These are phyloP conservation scores for Geotrupes spiniger DNA, from an alignment of 2,888 invertebrate genomes.

Conservation along the genomic window DNA sequence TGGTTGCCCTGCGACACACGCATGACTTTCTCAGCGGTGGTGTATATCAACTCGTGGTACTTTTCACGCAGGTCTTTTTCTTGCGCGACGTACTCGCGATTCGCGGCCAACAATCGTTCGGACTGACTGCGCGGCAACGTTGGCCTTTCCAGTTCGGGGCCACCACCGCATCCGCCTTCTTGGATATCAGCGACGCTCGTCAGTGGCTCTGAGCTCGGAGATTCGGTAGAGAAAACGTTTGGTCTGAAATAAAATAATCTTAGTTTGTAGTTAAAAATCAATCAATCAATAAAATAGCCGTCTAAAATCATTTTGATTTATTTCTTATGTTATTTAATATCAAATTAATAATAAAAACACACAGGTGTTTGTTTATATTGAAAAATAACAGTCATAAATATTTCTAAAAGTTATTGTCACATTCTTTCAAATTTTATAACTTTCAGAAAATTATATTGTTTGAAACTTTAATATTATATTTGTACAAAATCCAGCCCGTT, in stretches of 20 bases:
- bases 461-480: too few relatives aligned
- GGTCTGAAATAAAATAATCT: constrained; percentile 39
- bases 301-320: not conserved
- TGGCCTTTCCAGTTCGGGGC: constrained; percentile 51
- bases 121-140: constrained; percentile 62
- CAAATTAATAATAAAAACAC: too few relatives aligned
- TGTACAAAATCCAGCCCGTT: too few relatives aligned
- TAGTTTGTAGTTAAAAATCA: too few relatives aligned
- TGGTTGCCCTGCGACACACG: constrained; percentile 75
- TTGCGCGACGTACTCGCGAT: constrained; percentile 65
- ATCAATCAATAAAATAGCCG: too few relatives aligned
- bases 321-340: too few relatives aligned
- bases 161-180: constrained; percentile 47
- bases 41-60: constrained; percentile 77
- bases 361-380: too few relatives aligned
- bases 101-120: constrained; percentile 61
- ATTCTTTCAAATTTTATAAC: too few relatives aligned
- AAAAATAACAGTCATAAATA: too few relatives aligned
- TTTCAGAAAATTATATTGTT: too few relatives aligned
- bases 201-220: constrained; percentile 47
- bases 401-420: too few relatives aligned
- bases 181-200: constrained; percentile 47
- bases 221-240: constrained; percentile 49
- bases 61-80: constrained; percentile 78
- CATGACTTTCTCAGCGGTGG: constrained; percentile 77